Base-by-base conservation (phyloP, 2,113 vertebrate genomes). In the Otocyon megalotis region DNA sequence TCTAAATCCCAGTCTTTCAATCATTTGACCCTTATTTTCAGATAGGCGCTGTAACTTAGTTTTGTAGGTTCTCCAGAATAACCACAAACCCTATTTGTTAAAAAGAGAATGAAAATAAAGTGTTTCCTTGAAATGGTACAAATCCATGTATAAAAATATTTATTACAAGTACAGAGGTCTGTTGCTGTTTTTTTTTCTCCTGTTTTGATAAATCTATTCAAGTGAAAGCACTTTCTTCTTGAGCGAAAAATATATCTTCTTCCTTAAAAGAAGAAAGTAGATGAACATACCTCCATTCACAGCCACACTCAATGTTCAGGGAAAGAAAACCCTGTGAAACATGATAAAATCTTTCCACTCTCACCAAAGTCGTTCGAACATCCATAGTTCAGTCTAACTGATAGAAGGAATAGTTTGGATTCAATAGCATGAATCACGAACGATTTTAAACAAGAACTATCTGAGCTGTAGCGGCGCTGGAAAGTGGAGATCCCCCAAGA, bases 21-120 rank as follows among this genome's bases (percentile, higher is more conserved):
- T 71, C 60, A 17, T 72, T 94, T 84, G 35, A 81, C 12, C 11
- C 69, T 96, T 77, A 37, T 37, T 91, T 96, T 72, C 56, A 91
- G 19, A 56, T 30, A 88, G 10, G 37, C 16, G 87, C 24, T 96
- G 60, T 89, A 94, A 74, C 53, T 91, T 88, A 32, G 35, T 48
- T 90, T 65, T 93, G 1, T 50, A 62, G 43, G 22, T 92, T 82
- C 86, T 87, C 35, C 22, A 95, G 56, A 91, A 89, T 90, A 76
- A 72, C 12, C 12, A 87, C 54, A 92, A 35, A 28, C 26, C 22
- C 30, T 89, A n/a, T 53, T 65, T 92, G 32, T 65, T 89, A 83
- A 87, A 74, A 89, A 56, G 28, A 86, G 7, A 48, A 28, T 71
- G 92, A 77, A 79, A 90, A 22, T 3, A 86, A 92, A 48, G 74